Percentiles rank a stretch among this genome's conserved stretches.
Conservation (phyloP, 2,797 vertebrate species). For the Liasis olivaceus region DNA sequence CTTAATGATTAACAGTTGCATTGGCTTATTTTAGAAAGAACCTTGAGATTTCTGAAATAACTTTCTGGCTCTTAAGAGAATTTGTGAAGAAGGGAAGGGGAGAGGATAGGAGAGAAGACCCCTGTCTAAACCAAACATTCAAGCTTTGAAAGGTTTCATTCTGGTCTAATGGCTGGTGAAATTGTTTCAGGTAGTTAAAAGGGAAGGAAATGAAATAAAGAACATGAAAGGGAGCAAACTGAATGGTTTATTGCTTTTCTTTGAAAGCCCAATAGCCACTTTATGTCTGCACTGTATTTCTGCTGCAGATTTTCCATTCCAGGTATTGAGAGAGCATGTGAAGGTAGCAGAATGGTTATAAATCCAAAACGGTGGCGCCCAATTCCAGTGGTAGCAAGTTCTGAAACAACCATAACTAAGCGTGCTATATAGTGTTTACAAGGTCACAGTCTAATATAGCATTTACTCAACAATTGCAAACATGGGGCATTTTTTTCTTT, state of each 20-base stretch:
- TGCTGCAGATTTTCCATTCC: background rate
- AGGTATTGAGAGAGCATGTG: background rate
- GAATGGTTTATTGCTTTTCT: slow-evolving; percentile 78
- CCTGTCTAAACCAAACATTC: slow-evolving; percentile 68
- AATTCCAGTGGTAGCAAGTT: slow-evolving; percentile 59
- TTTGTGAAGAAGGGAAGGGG: slow-evolving; percentile 52
- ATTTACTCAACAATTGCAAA: slow-evolving; percentile 53
- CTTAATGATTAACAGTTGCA: background rate
- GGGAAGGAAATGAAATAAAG: slow-evolving; percentile 82
- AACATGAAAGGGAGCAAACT: slow-evolving; percentile 75
- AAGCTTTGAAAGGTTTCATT: slow-evolving; percentile 76
- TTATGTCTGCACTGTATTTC: background rate
- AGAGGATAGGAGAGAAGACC: slow-evolving; percentile 28
- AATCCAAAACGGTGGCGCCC: slow-evolving; percentile 57
- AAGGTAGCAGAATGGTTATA: background rate
- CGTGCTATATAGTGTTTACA: slow-evolving; percentile 50
- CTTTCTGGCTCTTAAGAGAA: slow-evolving; percentile 65
- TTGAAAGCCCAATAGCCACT: slow-evolving; percentile 71
- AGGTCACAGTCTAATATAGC: slow-evolving; percentile 53
- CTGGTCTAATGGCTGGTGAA: slow-evolving; percentile 79
- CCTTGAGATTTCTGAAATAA: slow-evolving; percentile 52
- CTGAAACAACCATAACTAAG: slow-evolving; percentile 33
- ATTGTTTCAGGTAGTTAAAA: slow-evolving; percentile 83
- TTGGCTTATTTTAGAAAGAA: slow-evolving; percentile 35
- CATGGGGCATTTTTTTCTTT: background rate